Evolutionary conservation across 1,140 invertebrate genomes (phyloP).

Genomic region (Drosophila setifemur): DNA sequence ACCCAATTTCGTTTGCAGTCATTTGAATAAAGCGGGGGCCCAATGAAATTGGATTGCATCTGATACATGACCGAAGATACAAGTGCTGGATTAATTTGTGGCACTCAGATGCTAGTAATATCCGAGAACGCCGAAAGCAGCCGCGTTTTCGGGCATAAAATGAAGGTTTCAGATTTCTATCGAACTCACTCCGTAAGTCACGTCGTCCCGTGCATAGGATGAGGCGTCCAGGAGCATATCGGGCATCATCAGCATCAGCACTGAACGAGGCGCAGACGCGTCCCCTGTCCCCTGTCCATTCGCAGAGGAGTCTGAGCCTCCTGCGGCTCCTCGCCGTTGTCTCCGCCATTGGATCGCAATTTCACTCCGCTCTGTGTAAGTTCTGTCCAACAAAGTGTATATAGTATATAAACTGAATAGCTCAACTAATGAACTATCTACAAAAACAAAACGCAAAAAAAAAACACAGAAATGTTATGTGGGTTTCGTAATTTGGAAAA

Average conservation of each 20-base stretch:
- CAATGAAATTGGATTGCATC: too few relatives aligned
- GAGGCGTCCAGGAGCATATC: conserved; percentile 56
- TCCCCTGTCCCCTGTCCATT: too few relatives aligned
- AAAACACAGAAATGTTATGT: too few relatives aligned
- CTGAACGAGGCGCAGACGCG: conserved; percentile 38
- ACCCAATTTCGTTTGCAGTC: too few relatives aligned
- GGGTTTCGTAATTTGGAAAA: too few relatives aligned
- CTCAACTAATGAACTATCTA: background rate
- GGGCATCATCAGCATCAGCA: conserved; percentile 52
- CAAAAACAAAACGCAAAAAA: too few relatives aligned
- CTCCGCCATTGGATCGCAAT: conserved; percentile 48
- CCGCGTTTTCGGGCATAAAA: conserved; percentile 40
- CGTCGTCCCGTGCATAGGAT: conserved; percentile 74
- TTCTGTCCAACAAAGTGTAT: background rate
- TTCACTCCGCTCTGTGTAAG: conserved; percentile 45
- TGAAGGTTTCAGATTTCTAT: conserved; percentile 61
- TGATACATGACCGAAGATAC: too few relatives aligned
- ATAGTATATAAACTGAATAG: conserved; percentile 7
- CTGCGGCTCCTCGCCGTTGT: conserved; percentile 46
- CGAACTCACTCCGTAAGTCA: conserved; percentile 53
- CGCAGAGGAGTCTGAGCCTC: conserved; percentile 35
- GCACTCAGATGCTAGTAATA: too few relatives aligned
- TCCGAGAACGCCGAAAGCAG: background rate
- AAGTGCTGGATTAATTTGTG: too few relatives aligned
- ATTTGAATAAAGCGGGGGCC: too few relatives aligned